A percentile compares a stretch with the other conserved stretches of the same genome.
These are phyloP conservation scores for Cynodonichthys magdalenae DNA, from an alignment of 2,797 vertebrate species.

Conservation along the genomic window DNA sequence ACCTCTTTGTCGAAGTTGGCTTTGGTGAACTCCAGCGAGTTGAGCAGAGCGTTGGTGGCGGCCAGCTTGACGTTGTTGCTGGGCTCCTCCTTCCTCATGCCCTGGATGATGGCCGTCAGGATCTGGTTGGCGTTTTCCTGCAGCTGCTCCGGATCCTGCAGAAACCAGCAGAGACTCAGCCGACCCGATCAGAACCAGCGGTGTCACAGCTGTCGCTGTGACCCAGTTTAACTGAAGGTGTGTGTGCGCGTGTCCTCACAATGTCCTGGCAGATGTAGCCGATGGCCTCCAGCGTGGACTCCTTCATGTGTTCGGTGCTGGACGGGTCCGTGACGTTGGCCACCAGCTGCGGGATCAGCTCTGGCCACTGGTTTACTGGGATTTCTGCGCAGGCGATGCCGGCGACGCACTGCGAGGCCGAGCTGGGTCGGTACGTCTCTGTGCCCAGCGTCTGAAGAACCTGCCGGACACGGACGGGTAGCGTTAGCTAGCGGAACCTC, in stretches of 20 bases:
- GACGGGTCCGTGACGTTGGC: constrained; percentile 94
- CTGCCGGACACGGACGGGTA: constrained; percentile 56
- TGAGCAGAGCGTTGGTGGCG: constrained; percentile 96
- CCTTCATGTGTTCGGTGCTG: constrained; percentile 99
- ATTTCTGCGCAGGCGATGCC: constrained; percentile 98
- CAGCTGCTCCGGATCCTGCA: constrained; percentile 95
- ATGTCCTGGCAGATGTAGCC: constrained; percentile 99
- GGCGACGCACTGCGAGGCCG: constrained; percentile 96
- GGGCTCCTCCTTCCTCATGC: constrained; percentile 98
- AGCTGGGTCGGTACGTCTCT: constrained; percentile 96
- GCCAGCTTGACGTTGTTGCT: constrained; percentile 98
- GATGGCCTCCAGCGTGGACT: constrained; percentile 98
- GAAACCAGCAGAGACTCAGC: neutral
- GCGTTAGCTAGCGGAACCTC: accelerated
- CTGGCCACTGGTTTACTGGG: constrained; percentile 95
- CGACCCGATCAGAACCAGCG: no score
- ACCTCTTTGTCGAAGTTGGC: constrained; percentile 99
- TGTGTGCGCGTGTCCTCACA: constrained; percentile 78
- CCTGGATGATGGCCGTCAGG: constrained; percentile 98
- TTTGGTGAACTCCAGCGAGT: constrained; percentile 98
- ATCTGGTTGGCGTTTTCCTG: constrained; percentile 98
- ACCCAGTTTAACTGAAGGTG: no score
- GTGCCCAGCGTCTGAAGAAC: constrained; percentile 95
- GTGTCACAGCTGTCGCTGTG: no score
- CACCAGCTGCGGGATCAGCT: constrained; percentile 95